Evolutionary conservation across 2,888 invertebrate genomes (phyloP).

Genomic region (Lepidocyrtinus sp.): DNA sequence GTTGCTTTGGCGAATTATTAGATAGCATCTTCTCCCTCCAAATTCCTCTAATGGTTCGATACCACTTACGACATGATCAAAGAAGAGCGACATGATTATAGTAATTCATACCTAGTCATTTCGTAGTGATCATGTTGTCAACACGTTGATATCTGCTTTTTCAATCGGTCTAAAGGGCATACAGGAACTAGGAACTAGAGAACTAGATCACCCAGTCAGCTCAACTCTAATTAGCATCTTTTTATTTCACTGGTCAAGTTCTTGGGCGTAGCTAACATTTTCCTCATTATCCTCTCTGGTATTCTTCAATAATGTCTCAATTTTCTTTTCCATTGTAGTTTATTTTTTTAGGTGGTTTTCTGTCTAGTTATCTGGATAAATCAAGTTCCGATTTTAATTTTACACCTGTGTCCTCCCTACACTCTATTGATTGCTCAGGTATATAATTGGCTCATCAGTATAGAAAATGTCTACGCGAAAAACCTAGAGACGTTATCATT

Average conservation of each 20-base stretch:
- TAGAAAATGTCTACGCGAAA: too few relatives aligned
- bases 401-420: background rate
- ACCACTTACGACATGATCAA: too few relatives aligned
- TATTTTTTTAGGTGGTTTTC: background rate
- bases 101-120: too few relatives aligned
- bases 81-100: too few relatives aligned
- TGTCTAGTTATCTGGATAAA: conserved; percentile 5
- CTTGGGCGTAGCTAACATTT: conserved; percentile 13
- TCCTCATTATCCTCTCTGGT: background rate
- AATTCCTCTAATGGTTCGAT: too few relatives aligned
- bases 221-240: conserved; percentile 19
- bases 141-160: too few relatives aligned
- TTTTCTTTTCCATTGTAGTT: background rate
- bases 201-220: conserved; percentile 3
- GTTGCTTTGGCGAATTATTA: too few relatives aligned
- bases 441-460: background rate
- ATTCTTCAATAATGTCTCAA: background rate
- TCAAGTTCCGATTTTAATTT: conserved; percentile 21
- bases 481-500: too few relatives aligned
- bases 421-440: background rate
- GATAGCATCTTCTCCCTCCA: too few relatives aligned
- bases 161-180: too few relatives aligned
- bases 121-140: too few relatives aligned
- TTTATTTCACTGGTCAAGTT: conserved; percentile 16
- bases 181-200: conserved; percentile 21